phyloP scores from a whole-genome alignment of 2,888 invertebrate genomes.

The Parnassius smintheus region DNA sequence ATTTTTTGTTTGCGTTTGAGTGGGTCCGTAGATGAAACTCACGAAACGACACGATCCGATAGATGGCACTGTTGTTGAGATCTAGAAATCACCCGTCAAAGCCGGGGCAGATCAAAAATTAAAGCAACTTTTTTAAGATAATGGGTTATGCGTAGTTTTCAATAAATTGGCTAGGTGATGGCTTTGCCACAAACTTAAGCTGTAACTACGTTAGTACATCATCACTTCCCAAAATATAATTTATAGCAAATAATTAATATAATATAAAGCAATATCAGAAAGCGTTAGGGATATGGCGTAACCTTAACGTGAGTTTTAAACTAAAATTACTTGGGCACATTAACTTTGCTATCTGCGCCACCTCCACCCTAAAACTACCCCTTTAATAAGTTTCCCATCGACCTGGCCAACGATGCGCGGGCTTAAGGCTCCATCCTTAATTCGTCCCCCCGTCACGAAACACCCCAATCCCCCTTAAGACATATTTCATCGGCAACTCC shows the following conservation, averaged over 20 bases:
- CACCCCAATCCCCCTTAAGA: conserved; percentile 54
- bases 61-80: too few relatives aligned
- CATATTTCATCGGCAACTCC: conserved; percentile 78
- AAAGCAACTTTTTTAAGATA: too few relatives aligned
- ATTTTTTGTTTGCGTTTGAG: too few relatives aligned
- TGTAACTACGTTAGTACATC: too few relatives aligned
- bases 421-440: conserved; percentile 73
- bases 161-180: too few relatives aligned
- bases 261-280: conserved; percentile 2
- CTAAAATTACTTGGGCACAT: conserved; percentile 38
- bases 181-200: too few relatives aligned
- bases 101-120: too few relatives aligned
- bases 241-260: neutral
- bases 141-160: too few relatives aligned
- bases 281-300: conserved; percentile 18
- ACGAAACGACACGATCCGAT: too few relatives aligned
- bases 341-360: conserved; percentile 37
- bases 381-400: conserved; percentile 66
- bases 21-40: too few relatives aligned
- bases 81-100: too few relatives aligned
- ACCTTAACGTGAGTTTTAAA: conserved; percentile 24
- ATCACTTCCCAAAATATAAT: too few relatives aligned
- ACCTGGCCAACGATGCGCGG: conserved; percentile 53
- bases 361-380: conserved; percentile 34
- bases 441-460: conserved; percentile 42